These are phyloP conservation scores for Austrolebias charrua DNA, from an alignment of 2,797 vertebrate species.

Conservation along the genomic window DNA sequence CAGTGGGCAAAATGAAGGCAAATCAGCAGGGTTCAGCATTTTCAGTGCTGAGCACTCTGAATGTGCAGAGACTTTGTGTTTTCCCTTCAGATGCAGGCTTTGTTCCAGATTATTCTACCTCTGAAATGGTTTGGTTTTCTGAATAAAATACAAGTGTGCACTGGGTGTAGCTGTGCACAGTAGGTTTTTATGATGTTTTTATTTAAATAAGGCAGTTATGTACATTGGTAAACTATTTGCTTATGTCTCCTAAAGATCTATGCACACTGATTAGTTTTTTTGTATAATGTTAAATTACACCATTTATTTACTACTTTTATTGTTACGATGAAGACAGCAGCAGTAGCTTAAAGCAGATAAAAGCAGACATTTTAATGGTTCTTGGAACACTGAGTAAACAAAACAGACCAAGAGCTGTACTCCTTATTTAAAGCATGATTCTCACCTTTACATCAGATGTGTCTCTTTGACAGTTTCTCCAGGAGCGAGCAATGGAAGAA, in stretches of 20 bases:
- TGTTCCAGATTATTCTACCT: conserved; percentile 61
- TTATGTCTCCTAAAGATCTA: conserved; percentile 26
- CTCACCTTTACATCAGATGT: conserved; percentile 95
- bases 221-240: conserved; percentile 58
- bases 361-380: background rate
- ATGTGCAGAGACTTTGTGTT: conserved; percentile 68
- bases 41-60: conserved; percentile 52
- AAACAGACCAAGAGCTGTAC: background rate
- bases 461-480: conserved; percentile 96
- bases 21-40: conserved; percentile 86
- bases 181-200: conserved; percentile 33
- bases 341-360: background rate
- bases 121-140: conserved; percentile 47
- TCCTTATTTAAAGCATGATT: conserved; percentile 1
- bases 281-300: too few relatives aligned
- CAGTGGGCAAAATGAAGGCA: conserved; percentile 87
- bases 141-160: conserved; percentile 43
- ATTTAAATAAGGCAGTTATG: conserved; percentile 62
- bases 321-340: background rate
- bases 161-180: conserved; percentile 16
- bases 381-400: background rate
- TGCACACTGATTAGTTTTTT: too few relatives aligned
- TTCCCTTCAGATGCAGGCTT: conserved; percentile 58
- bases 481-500: conserved; percentile 88
- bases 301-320: background rate